These are phyloP conservation scores for Frankliniella intonsa DNA, from an alignment of 2,888 invertebrate species.

Conservation along the genomic window DNA sequence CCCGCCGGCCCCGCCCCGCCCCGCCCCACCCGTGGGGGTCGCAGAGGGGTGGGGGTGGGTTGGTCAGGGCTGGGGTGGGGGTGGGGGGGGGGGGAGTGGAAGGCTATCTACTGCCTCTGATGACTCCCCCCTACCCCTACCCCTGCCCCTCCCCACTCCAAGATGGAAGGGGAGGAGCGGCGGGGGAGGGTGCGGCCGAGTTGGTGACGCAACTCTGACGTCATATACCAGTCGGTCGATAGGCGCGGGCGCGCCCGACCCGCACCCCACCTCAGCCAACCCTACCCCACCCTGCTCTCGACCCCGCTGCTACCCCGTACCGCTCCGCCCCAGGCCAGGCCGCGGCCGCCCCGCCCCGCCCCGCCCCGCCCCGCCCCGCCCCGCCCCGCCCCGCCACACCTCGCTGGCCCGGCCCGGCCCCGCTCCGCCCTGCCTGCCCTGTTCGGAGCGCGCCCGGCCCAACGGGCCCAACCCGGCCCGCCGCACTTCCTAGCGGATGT, in stretches of 20 bases:
- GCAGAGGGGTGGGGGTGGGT: neutral
- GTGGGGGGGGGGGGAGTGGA: neutral
- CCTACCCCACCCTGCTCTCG: neutral
- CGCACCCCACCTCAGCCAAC: neutral
- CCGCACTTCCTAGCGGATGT: neutral
- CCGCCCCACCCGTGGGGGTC: too few relatives aligned
- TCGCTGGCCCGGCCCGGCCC: neutral
- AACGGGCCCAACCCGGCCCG: neutral
- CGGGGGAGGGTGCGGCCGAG: neutral
- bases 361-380: neutral
- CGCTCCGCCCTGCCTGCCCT: neutral
- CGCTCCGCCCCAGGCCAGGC: neutral
- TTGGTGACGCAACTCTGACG: constrained; percentile 18
- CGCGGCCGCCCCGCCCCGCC: too few relatives aligned
- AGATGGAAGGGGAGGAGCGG: neutral
- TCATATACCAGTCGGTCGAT: constrained; percentile 10
- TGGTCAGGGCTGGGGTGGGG: constrained; percentile 12
- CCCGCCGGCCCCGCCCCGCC: neutral
- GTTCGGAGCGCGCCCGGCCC: too few relatives aligned
- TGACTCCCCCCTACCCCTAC: neutral
- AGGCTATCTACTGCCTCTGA: neutral
- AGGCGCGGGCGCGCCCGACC: neutral
- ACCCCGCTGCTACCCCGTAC: neutral
- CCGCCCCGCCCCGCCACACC: neutral
- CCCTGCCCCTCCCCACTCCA: neutral